These are phyloP conservation scores for Matsumyia berberina DNA, from an alignment of 2,888 invertebrate species.

Conservation along the genomic window DNA sequence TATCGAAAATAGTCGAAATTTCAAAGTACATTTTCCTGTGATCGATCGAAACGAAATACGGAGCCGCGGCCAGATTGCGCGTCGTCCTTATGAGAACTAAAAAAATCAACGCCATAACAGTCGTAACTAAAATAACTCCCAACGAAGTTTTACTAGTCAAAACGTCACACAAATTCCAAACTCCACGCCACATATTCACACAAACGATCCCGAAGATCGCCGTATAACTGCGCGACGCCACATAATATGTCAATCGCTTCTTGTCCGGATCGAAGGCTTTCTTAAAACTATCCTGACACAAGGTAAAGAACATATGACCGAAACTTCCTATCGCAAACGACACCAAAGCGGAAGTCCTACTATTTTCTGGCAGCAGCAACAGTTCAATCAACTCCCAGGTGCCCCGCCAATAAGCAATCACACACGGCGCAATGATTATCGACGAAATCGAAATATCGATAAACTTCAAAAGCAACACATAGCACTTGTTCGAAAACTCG, in stretches of 20 bases:
- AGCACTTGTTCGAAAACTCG: constrained; percentile 33
- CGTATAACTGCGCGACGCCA: constrained; percentile 90
- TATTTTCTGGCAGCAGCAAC: constrained; percentile 88
- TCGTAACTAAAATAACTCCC: constrained; percentile 86
- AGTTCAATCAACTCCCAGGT: constrained; percentile 92
- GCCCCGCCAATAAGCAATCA: constrained; percentile 94
- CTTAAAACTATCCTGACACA: constrained; percentile 88
- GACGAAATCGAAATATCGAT: constrained; percentile 90
- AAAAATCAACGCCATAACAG: constrained; percentile 88
- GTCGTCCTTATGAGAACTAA: constrained; percentile 89
- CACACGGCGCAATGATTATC: constrained; percentile 90
- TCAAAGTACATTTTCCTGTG: constrained; percentile 91
- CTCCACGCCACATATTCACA: constrained; percentile 95
- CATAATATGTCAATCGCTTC: constrained; percentile 88
- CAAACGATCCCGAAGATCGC: constrained; percentile 91
- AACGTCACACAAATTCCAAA: constrained; percentile 90
- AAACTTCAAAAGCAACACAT: constrained; percentile 86
- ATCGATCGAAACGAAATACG: constrained; percentile 91
- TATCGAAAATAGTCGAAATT: constrained; percentile 93
- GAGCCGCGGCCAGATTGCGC: constrained; percentile 92
- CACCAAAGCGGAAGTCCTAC: constrained; percentile 87
- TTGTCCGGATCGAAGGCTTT: constrained; percentile 88
- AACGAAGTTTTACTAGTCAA: constrained; percentile 87
- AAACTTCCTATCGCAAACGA: constrained; percentile 89
- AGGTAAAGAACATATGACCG: constrained; percentile 89